A percentile compares a stretch with the other conserved stretches of the same genome.
Conservation (phyloP, 2,888 invertebrate species). For the Danaus chrysippus region DNA sequence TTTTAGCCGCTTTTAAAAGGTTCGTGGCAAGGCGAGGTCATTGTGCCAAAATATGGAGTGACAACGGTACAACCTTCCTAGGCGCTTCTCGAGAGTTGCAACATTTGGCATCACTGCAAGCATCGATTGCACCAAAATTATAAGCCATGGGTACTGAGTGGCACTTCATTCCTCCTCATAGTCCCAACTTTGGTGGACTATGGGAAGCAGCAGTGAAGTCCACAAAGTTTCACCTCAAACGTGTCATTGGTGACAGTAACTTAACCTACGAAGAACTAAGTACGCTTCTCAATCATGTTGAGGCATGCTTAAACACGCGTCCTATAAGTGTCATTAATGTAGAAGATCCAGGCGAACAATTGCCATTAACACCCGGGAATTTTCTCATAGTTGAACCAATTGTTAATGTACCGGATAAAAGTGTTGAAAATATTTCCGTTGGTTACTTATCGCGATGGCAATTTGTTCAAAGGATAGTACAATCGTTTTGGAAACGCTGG, state of each 20-base stretch:
- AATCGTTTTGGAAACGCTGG: constrained; percentile 10
- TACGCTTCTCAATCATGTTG: constrained; percentile 30
- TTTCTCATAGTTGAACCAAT: constrained; percentile 29
- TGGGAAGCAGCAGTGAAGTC: constrained; percentile 32
- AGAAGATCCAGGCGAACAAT: constrained; percentile 15
- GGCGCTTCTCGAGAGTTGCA: constrained; percentile 27
- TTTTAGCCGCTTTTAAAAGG: constrained; percentile 30
- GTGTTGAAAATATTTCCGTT: background rate
- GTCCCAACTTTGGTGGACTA: constrained; percentile 31
- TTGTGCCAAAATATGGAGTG: constrained; percentile 31
- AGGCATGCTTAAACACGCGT: constrained; percentile 34
- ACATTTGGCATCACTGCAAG: constrained; percentile 8
- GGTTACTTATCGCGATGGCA: constrained; percentile 19
- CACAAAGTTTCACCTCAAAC: constrained; percentile 29
- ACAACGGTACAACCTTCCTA: constrained; percentile 35
- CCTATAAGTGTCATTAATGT: constrained; percentile 17
- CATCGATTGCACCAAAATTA: constrained; percentile 11
- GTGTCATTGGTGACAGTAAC: constrained; percentile 23
- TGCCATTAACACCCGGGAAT: constrained; percentile 28
- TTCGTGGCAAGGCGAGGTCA: constrained; percentile 32
- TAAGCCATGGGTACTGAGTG: constrained; percentile 19
- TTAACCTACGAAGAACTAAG: constrained; percentile 32
- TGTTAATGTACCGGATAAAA: constrained; percentile 1
- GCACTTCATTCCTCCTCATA: constrained; percentile 31
- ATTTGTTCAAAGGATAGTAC: constrained; percentile 5